Conservation (phyloP, 2,888 invertebrate genomes). For the Machimus rusticus region DNA sequence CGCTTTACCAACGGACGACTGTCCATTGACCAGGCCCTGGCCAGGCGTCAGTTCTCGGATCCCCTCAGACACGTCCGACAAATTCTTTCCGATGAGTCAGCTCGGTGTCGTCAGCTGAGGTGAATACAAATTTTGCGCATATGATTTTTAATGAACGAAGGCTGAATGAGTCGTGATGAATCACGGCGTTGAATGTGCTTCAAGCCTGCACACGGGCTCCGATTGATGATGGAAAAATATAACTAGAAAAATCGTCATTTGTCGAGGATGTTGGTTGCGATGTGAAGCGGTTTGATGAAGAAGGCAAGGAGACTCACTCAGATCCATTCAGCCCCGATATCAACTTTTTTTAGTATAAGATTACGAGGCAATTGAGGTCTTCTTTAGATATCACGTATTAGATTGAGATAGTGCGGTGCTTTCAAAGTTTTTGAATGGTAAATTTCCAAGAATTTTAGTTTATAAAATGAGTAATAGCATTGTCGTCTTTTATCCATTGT, state of each 20-base stretch:
- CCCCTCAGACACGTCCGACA: background rate
- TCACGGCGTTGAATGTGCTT: background rate
- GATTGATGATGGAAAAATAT: background rate
- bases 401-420: background rate
- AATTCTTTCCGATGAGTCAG: slow-evolving; percentile 26
- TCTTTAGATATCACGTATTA: background rate
- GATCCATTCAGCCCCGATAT: background rate
- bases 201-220: background rate
- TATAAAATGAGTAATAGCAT: background rate
- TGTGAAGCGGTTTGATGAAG: background rate
- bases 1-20: background rate
- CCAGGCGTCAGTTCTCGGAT: background rate
- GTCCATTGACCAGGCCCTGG: background rate
- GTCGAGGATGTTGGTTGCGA: background rate
- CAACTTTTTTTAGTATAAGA: background rate
- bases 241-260: background rate
- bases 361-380: background rate
- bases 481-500: background rate
- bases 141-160: background rate
- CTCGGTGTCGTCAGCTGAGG: slow-evolving; percentile 20
- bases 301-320: background rate
- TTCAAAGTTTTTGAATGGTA: background rate
- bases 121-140: slow-evolving; percentile 17
- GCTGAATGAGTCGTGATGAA: slow-evolving; percentile 1
- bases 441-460: background rate